Evolutionary conservation across 2,113 vertebrate genomes (phyloP), one percentile per base, ranked within the genome.

Genomic region (Phalacrocorax pelagicus): DNA sequence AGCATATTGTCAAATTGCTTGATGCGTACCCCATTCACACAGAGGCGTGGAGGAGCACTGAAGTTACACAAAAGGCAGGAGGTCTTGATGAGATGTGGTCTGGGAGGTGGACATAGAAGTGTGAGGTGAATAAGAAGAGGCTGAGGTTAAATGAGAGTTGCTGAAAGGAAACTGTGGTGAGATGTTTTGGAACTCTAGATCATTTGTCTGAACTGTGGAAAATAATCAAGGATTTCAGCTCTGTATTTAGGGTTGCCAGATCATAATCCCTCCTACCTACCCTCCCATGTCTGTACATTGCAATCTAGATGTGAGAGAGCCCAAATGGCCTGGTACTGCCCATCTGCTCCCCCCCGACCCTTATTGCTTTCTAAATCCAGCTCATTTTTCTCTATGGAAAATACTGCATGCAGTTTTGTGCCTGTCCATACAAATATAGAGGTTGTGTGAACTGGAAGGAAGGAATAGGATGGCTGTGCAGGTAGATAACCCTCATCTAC

Each of bases 1-100:
- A 77, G 12, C 7, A 0, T 47, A 20, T 49, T 1, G 3, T 77
- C 44, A 49, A 36, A 30, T 65, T 0, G 0, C 44, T 51, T 42
- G 62, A 30, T 63, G 15, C n/a, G 7, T 57, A 36, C 34, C n/a
- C 24, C 15, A 46, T 62, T 63, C 29, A 34, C 55, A 51, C 18
- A 49, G 30, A 74, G 34, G 8, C 2, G 8, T 42, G n/a, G 65
- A 63, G 42, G 42, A 70, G 9, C 29, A 29, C 3, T 49, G 51
- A 54, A 70, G 24, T 66, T 47, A 40, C 40, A 72, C 52, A 79
- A n/a, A 85, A 81, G 14, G 21, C 20, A 57, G 32, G 18, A 74
- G 29, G 49, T 79, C 47, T 63, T 38, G 47, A 65, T 71, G 47
- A 66, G 9, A 17, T 5, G 9, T 84, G 52, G 38, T 15, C n/a